phyloP scores from a whole-genome alignment of 2,888 invertebrate genomes.

The Dynastes maya region DNA sequence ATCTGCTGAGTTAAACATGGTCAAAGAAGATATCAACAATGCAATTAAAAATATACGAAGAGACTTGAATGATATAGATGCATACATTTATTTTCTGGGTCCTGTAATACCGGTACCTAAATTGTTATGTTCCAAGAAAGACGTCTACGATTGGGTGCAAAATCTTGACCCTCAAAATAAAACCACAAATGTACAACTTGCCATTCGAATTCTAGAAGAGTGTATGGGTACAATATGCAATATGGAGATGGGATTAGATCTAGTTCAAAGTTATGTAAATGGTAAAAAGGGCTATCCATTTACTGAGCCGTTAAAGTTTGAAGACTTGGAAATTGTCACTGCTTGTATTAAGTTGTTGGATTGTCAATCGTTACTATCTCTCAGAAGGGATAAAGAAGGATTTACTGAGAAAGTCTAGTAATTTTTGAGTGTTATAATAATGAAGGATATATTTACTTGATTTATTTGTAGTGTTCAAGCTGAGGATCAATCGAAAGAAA shows the following conservation, averaged over 20 bases:
- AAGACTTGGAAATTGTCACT: constrained; percentile 30
- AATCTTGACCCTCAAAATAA: constrained; percentile 12
- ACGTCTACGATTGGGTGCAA: constrained; percentile 38
- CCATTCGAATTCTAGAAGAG: constrained; percentile 37
- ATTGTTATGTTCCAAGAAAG: constrained; percentile 24
- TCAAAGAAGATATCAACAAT: constrained; percentile 5
- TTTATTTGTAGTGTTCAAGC: constrained; percentile 28
- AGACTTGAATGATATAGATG: constrained; percentile 26
- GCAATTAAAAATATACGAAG: constrained; percentile 34
- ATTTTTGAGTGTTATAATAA: neutral
- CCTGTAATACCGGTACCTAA: constrained; percentile 8
- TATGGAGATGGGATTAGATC: constrained; percentile 39
- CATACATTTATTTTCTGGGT: constrained; percentile 46
- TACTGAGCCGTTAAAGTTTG: constrained; percentile 35
- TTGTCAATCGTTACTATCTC: constrained; percentile 1
- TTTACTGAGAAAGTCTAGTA: constrained; percentile 32
- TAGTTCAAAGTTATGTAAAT: constrained; percentile 30
- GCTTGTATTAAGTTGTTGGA: constrained; percentile 31
- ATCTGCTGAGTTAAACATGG: constrained; percentile 16
- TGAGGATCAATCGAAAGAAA: constrained; percentile 40
- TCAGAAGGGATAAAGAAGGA: constrained; percentile 26
- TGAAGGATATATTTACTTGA: neutral
- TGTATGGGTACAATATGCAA: constrained; percentile 38
- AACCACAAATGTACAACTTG: constrained; percentile 31
- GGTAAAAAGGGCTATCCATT: constrained; percentile 35